Evolutionary conservation across 1,140 invertebrate species (phyloP), one percentile per base, ranked within the genome.

Genomic region (Diachasmimorpha longicaudata): DNA sequence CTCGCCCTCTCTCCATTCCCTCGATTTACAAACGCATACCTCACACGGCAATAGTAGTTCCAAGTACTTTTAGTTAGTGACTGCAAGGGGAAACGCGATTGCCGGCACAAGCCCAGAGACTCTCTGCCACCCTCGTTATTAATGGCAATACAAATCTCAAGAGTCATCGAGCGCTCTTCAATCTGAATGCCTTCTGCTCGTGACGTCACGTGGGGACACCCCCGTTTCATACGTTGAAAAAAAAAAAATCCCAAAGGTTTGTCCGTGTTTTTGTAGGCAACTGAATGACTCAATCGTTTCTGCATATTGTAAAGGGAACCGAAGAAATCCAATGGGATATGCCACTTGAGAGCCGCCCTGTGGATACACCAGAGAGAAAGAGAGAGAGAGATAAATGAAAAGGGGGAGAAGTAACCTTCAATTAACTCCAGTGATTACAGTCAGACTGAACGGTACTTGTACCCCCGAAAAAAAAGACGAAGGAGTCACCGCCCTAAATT

Each of bases 71-170:
- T 39, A 37, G 52, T 36, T 44, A 67, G 48, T 52, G 14, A 52
- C 48, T 52, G 48, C 48, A 2, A 16, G 16, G 48, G 48, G 48
- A 19, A 52, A 52, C 48, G 9, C 48, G 48, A 52, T 52, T 52
- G 48, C 48, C 48, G 48, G 48, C 48, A 52, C 48, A 52, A 52
- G 48, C 16, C 48, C 48, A 52, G 48, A 52, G n/a, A 31, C 63
- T 36, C 23, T 67, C 63, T 31, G 48, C 44, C 78, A 77, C 78
- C 81, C 81, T 85, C 84, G 83, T 89, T 88, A 89, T 88, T 88
- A 89, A 89, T 88, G 86, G 87, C 83, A 88, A 89, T 89, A 87
- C 83, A 87, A 87, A 88, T 89, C 83, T 89, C 82, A 74, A 89
- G 87, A 88, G 87, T 88, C 87, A 88, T 88, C 83, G 88, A 87